Evolutionary conservation across 2,888 invertebrate species (phyloP).

Genomic region (Gnatocerus cornutus): DNA sequence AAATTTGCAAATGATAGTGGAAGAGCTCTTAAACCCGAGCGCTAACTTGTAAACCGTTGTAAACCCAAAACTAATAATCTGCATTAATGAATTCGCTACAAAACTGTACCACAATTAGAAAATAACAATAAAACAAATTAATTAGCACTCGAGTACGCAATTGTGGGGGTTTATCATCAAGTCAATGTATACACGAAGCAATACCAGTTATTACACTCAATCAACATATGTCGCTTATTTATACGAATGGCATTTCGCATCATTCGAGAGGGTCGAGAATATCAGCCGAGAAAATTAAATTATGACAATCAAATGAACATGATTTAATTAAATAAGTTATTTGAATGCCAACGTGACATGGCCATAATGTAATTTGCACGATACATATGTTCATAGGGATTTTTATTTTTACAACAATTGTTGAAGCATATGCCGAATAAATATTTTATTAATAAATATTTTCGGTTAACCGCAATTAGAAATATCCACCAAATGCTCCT

Average conservation of each 20-base stretch:
- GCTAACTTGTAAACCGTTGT: slow-evolving; percentile 35
- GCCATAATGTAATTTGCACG: slow-evolving; percentile 47
- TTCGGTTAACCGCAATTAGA: slow-evolving; percentile 41
- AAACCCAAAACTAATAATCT: slow-evolving; percentile 43
- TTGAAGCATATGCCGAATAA: slow-evolving; percentile 45
- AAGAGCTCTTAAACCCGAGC: slow-evolving; percentile 31
- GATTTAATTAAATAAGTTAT: slow-evolving; percentile 53
- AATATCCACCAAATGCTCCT: slow-evolving; percentile 38
- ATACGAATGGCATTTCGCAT: slow-evolving; percentile 30
- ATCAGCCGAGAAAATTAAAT: slow-evolving; percentile 53
- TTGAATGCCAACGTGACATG: slow-evolving; percentile 40
- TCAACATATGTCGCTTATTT: slow-evolving; percentile 45
- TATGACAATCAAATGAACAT: slow-evolving; percentile 53
- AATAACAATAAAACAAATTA: slow-evolving; percentile 48
- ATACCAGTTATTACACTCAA: slow-evolving; percentile 45
- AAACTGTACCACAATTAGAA: slow-evolving; percentile 39
- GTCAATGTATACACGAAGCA: slow-evolving; percentile 38
- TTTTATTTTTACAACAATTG: slow-evolving; percentile 44
- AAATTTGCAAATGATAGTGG: slow-evolving; percentile 5
- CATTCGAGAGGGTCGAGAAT: slow-evolving; percentile 37
- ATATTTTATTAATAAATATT: slow-evolving; percentile 48
- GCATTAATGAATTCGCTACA: slow-evolving; percentile 30
- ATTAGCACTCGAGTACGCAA: slow-evolving; percentile 41
- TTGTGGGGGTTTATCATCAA: slow-evolving; percentile 45
- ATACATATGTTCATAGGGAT: slow-evolving; percentile 47